Evolutionary conservation across 2,888 invertebrate species (phyloP).

Genomic region (Isotomurus palustris): DNA sequence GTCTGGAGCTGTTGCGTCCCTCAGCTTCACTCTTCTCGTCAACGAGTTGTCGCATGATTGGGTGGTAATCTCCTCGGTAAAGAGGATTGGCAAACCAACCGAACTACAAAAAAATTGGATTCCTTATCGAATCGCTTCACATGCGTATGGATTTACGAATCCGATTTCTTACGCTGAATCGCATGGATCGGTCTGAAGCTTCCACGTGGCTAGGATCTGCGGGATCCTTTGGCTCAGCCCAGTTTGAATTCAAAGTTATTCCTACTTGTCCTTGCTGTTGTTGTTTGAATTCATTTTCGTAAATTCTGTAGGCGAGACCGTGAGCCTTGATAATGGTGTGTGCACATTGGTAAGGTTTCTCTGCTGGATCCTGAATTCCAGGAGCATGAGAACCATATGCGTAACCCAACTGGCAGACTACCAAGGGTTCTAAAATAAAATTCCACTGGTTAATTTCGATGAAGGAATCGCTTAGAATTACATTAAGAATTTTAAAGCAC

Average conservation of each 20-base stretch:
- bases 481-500: no score
- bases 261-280: slow-evolving; percentile 42
- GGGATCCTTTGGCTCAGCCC: slow-evolving; percentile 32
- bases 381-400: slow-evolving; percentile 8
- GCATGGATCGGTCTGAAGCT: slow-evolving; percentile 35
- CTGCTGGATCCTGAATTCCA: slow-evolving; percentile 50
- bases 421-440: slow-evolving; percentile 12
- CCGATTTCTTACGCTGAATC: slow-evolving; percentile 26
- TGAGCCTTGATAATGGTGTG: slow-evolving; percentile 52
- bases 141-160: not conserved
- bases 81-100: slow-evolving; percentile 34
- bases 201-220: slow-evolving; percentile 22
- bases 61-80: slow-evolving; percentile 35
- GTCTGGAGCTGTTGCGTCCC: slow-evolving; percentile 28
- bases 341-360: slow-evolving; percentile 54
- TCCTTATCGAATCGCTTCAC: not conserved
- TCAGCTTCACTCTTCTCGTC: slow-evolving; percentile 32
- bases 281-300: slow-evolving; percentile 46
- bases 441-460: no score
- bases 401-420: slow-evolving; percentile 12
- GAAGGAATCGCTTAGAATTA: no score
- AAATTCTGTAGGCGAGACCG: slow-evolving; percentile 50
- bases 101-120: slow-evolving; percentile 11
- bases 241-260: slow-evolving; percentile 42
- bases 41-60: slow-evolving; percentile 31